Base-by-base conservation (phyloP, 2,888 invertebrate genomes). In the Andrena camellia region DNA sequence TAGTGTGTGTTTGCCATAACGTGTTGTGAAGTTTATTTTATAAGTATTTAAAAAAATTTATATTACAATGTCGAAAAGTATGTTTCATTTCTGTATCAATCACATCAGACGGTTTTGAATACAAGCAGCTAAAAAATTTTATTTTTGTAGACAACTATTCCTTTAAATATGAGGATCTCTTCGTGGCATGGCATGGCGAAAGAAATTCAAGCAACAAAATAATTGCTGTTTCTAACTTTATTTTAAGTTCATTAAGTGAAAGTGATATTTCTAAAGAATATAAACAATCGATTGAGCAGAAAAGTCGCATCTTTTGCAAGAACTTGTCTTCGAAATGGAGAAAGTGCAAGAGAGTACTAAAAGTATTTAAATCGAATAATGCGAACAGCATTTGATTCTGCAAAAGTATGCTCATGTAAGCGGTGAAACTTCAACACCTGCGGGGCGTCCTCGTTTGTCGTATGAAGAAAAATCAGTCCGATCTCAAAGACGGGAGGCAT, bases 111-210 rank as follows among this genome's bases (percentile, higher is more conserved):
- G 2, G 35, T 35, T 35, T 35, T 35, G 35, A 2, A 35, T 35
- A 2, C 10, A 35, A 35, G 33, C 8, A 35, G 2, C 2, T 35
- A 35, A 35, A 35, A 35, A 2, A 10, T n/a, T 26, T 62, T 20
- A 62, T 62, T 62, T 62, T 62, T 35, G 62, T 62, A 62, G 62
- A n/a, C 33, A 33, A 62, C 2, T 33, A 62, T 62, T 62, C 17
- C 8, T 62, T 62, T 17, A 33, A 62, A 62, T 8, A 62, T 20
- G 62, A 62, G 33, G 62, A 33, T 13, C 62, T 62, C 1, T 62
- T 62, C 8, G 35, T 35, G 35, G 3, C 10, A 63, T 52, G 52
- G 52, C 52, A 52, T 2, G 33, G 20, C 33, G 35, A 63, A 63
- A 26, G 1, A 26, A 0, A 63, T 35, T 17, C 5, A 33, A 35